phyloP scores from a whole-genome alignment of 2,888 invertebrate species.

The Mesochorus sp. region DNA sequence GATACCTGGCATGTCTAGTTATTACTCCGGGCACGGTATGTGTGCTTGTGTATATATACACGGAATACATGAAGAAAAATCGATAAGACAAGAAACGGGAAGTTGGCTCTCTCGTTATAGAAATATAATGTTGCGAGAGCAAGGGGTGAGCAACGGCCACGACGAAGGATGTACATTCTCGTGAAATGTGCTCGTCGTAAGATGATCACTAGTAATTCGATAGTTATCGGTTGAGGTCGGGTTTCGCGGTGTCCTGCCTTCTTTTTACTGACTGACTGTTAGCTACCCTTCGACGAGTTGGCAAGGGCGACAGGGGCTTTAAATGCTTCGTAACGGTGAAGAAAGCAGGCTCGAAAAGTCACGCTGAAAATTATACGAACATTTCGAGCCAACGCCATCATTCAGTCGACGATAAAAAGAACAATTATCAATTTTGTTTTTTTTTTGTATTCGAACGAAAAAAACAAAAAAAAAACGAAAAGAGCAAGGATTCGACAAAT shows the following conservation, averaged over 20 bases:
- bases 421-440: no score
- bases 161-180: constrained; percentile 45
- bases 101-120: constrained; percentile 17
- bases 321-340: no score
- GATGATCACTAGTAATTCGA: constrained; percentile 73
- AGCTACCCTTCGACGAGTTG: constrained; percentile 34
- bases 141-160: not conserved
- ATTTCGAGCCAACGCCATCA: no score
- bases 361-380: not conserved
- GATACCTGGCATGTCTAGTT: constrained; percentile 32
- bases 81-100: constrained; percentile 37
- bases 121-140: not conserved
- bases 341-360: no score
- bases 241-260: constrained; percentile 67
- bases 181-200: constrained; percentile 66
- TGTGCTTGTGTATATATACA: not conserved
- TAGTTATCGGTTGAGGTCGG: constrained; percentile 71
- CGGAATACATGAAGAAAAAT: constrained; percentile 19
- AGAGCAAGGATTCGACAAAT: no score
- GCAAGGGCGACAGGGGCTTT: not conserved
- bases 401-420: no score
- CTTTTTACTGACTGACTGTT: not conserved
- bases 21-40: not conserved
- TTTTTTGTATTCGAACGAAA: no score
- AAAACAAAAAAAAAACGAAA: not conserved